Base-by-base conservation (phyloP, 2,113 vertebrate genomes). In the Malurus cyaneus region DNA sequence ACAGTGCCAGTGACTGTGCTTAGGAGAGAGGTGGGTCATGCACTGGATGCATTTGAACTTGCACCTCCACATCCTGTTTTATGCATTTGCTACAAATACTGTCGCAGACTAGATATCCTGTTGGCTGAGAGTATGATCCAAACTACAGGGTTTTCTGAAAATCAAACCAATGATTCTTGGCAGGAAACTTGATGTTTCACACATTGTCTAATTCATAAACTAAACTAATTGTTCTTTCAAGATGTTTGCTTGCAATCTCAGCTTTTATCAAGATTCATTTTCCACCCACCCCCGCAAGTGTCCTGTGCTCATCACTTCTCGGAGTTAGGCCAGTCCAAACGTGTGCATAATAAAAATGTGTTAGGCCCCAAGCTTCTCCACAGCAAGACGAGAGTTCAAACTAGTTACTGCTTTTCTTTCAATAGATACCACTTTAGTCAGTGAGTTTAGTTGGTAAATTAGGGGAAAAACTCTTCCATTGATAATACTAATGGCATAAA, bases 281-380 rank as follows among this genome's bases (percentile, higher is more conserved):
- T 59, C 8, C 19, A 49, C 5, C 4, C 5, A 9, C 2, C 5
- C 4, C 2, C 0, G 0, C 9, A 76, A 32, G 17, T 60, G 14
- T 39, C 34, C 13, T 44, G 9, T 62, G 50, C 31, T 73, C 62
- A 47, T 85, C 34, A 28, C 78, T 77, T 36, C 57, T 62, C 44
- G 26, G 66, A 92, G 17, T 53, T 80, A 64, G 53, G n/a, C 86
- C 52, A 57, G 78, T 44, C 47, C 56, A 73, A 73, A 83, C 16
- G 9, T 47, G 18, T 54, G 8, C 23, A 3, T 50, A 57, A 34
- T 41, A 86, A 60, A 61, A 72, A 47, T 56, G 4, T 36, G 7
- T 73, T 42, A 29, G 39, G 18, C 53, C 42, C 8, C 19, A 81
- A 12, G 52, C 80, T 54, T 72, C 52, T 73, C 65, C 2, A 14